Evolutionary conservation across 2,113 vertebrate genomes (phyloP).

Genomic region (Colinus virginianus): DNA sequence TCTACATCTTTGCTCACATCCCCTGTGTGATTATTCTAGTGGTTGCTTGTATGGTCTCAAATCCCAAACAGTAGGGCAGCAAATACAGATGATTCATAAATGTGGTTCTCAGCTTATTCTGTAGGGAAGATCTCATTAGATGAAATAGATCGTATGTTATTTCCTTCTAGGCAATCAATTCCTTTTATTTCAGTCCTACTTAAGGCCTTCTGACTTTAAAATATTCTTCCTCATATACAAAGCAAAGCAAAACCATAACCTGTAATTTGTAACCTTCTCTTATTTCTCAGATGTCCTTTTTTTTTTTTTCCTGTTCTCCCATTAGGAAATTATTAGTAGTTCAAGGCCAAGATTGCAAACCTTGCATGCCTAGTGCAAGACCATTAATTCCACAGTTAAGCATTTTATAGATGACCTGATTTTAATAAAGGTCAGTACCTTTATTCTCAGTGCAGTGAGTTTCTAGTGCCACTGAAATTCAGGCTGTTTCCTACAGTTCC

Average conservation of each 20-base stretch:
- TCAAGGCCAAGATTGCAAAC: slow-evolving; percentile 17
- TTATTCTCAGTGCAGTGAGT: not conserved
- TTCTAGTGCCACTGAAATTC: not conserved
- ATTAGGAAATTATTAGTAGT: slow-evolving; percentile 40
- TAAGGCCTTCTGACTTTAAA: slow-evolving; percentile 59
- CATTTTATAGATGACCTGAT: slow-evolving; percentile 30
- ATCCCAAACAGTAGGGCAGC: slow-evolving; percentile 1
- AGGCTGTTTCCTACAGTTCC: not conserved
- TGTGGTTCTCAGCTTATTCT: slow-evolving; percentile 39
- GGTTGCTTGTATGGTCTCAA: slow-evolving; percentile 3
- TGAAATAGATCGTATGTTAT: slow-evolving; percentile 31
- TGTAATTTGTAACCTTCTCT: slow-evolving; percentile 44
- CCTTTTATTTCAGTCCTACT: slow-evolving; percentile 45
- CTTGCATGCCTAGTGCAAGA: not conserved
- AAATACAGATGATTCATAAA: slow-evolving; percentile 41
- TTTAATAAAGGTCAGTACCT: slow-evolving; percentile 38
- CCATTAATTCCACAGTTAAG: slow-evolving; percentile 36
- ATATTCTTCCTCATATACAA: not conserved
- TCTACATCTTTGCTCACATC: slow-evolving; percentile 18
- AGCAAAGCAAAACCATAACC: slow-evolving; percentile 49
- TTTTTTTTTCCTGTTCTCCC: not conserved
- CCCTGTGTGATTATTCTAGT: not conserved
- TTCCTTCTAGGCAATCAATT: slow-evolving; percentile 57
- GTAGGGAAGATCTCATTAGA: slow-evolving; percentile 4
- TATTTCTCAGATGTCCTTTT: not conserved